Evolutionary conservation across 2,888 invertebrate species (phyloP).

Genomic region (Druceiella hillmani): DNA sequence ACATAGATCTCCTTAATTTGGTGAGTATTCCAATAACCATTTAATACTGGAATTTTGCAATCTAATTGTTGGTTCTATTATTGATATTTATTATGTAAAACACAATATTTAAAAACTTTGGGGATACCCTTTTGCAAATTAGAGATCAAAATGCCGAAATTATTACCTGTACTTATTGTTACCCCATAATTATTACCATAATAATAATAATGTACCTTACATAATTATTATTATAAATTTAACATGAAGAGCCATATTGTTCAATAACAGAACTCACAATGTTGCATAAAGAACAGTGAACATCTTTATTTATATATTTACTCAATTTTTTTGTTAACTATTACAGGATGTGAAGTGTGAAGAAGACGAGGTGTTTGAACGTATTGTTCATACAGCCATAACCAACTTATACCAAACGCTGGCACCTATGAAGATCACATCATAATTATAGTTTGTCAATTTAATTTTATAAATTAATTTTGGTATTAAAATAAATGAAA

Average conservation of each 20-base stretch:
- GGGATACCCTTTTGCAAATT: too few relatives aligned
- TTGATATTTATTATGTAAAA: not conserved
- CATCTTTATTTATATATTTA: slow-evolving; percentile 10
- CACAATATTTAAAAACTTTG: too few relatives aligned
- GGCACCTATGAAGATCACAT: slow-evolving; percentile 44
- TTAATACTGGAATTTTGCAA: slow-evolving; percentile 1
- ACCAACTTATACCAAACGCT: slow-evolving; percentile 80
- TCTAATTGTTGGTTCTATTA: slow-evolving; percentile 3
- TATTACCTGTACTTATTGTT: too few relatives aligned
- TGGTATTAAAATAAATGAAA: too few relatives aligned
- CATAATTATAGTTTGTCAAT: too few relatives aligned
- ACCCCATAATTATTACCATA: too few relatives aligned
- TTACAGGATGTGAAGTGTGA: slow-evolving; percentile 72
- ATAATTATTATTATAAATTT: too few relatives aligned
- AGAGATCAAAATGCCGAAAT: too few relatives aligned
- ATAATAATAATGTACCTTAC: too few relatives aligned
- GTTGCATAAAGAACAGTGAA: slow-evolving; percentile 5
- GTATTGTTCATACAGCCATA: slow-evolving; percentile 81
- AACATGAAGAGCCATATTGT: too few relatives aligned
- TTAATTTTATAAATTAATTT: too few relatives aligned
- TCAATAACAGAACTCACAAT: too few relatives aligned
- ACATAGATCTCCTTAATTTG: slow-evolving; percentile 77
- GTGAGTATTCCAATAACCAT: slow-evolving; percentile 36
- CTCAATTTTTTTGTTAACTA: slow-evolving; percentile 21
- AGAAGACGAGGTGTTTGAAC: slow-evolving; percentile 75